Evolutionary conservation across 1,140 invertebrate genomes (phyloP), one percentile per base, ranked within the genome.

Genomic region (Coptotermes formosanus): DNA sequence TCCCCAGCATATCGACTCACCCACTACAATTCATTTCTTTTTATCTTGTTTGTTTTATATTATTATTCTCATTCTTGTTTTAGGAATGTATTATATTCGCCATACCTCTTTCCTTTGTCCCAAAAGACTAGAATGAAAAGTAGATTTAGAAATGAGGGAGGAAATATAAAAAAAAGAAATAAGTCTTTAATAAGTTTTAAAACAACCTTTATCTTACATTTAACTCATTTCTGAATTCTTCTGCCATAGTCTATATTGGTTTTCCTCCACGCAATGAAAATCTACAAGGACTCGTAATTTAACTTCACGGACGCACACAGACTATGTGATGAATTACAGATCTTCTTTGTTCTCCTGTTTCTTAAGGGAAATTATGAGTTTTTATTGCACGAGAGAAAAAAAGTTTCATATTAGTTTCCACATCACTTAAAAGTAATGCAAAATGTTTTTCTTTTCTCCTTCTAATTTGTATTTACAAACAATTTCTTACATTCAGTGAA

Each of bases 41-140:
- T 75, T 75, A 30, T 75, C 64, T 75, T 75, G 64, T 75, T 75
- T 75, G 64, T n/a, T 75, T n/a, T 75, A 75, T 75, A 75, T 75
- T 75, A 75, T 0, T 6, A n/a, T 75, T 30, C n/a, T 75, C n/a
- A 30, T 30, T 75, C 64, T 30, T 75, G 64, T 75, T 75, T 75
- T 75, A 75, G 1, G 64, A 75, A 75, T 75, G n/a, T 16, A 75
- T 75, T 75, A 75, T 75, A 75, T 30, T 30, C n/a, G 30, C n/a
- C 64, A 30, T 75, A 8, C n/a, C 64, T n/a, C n/a, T 59, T 75
- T 30, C n/a, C 64, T 75, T 75, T 30, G 16, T 30, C 64, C 64
- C 64, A 30, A 30, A 30, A 14, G 64, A 75, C 64, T 16, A 12
- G 64, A 30, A 75, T 75, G n/a, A 75, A 75, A 75, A 75, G 25